Percentiles rank a stretch among this genome's conserved stretches.
These are phyloP conservation scores for Amblyteles armatorius DNA, from an alignment of 2,888 invertebrate species.

Conservation along the genomic window DNA sequence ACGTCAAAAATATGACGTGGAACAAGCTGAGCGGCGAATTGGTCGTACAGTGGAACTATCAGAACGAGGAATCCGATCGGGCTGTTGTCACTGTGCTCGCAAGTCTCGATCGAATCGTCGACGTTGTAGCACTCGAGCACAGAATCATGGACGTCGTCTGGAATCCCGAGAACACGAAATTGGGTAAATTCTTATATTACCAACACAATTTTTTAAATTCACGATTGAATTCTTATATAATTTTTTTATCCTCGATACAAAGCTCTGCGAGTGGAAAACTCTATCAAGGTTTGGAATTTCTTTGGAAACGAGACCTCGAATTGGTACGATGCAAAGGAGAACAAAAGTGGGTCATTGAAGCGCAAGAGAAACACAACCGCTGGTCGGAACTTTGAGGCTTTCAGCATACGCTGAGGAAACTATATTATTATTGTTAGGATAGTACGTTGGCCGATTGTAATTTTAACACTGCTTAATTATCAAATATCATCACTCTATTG, in stretches of 20 bases:
- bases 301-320: constrained; percentile 73
- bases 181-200: constrained; percentile 72
- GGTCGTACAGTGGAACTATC: constrained; percentile 78
- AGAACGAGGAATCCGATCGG: constrained; percentile 44
- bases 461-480: neutral
- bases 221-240: too few species aligned
- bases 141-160: constrained; percentile 71
- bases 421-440: neutral
- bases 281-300: constrained; percentile 75
- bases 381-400: constrained; percentile 64
- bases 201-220: neutral
- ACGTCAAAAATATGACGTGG: constrained; percentile 76
- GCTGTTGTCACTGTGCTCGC: constrained; percentile 74
- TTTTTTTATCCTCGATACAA: too few species aligned
- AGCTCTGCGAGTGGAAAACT: constrained; percentile 72
- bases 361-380: constrained; percentile 30
- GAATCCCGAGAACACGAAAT: constrained; percentile 75
- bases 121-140: constrained; percentile 70
- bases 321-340: constrained; percentile 50
- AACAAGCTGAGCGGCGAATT: constrained; percentile 79
- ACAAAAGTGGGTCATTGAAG: constrained; percentile 24
- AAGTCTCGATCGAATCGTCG: constrained; percentile 77
- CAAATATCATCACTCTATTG: neutral
- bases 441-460: neutral
- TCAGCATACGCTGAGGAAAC: constrained; percentile 67